Evolutionary conservation across 92 coral and sea anemone genomes (phyloP), one percentile per base, ranked within the genome.

Genomic region (Galaxea fascicularis): DNA sequence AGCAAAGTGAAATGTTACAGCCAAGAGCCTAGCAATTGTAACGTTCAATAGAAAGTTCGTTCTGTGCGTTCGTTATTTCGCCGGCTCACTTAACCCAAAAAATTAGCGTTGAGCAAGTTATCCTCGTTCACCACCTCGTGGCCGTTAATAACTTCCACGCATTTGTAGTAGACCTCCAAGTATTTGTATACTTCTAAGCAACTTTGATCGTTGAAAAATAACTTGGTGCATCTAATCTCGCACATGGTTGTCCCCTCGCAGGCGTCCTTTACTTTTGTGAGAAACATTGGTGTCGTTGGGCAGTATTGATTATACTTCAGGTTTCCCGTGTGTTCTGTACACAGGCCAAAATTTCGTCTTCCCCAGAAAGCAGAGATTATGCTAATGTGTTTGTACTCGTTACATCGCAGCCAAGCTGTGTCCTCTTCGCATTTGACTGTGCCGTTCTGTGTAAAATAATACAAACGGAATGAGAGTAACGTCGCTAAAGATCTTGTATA

Each of bases 231-330:
- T 89, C 90, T 91, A 70, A 97, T 89, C 83, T 97, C 99, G 63
- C 99, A 97, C 99, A 97, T 97, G 78, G 99, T 97, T 64, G 99
- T 97, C 25, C 99, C 99, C 85, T 97, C 99, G 79, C 99, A 97
- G 82, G 99, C 91, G 85, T 97, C 99, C 74, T 97, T 97, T 70
- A 97, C 99, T 88, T 97, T 97, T 82, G 99, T 97, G 89, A 95
- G 91, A 86, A 94, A 95, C 71, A 91, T 68, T n/a, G 98, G 97
- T 70, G 95, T 93, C 18, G 99, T 97, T 8, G 98, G 94, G 82
- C 99, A 97, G 95, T 94, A 97, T 87, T 97, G 93, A 77, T 93
- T 83, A 21, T 82, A 49, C 74, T 76, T 16, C 66, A 97, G 91
- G 71, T 80, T 91, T 35, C 99, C 99, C 25, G 97, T 97, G 94